These are phyloP conservation scores for Hirtodrosophila confusa DNA, from an alignment of 2,888 invertebrate species.

Conservation along the genomic window DNA sequence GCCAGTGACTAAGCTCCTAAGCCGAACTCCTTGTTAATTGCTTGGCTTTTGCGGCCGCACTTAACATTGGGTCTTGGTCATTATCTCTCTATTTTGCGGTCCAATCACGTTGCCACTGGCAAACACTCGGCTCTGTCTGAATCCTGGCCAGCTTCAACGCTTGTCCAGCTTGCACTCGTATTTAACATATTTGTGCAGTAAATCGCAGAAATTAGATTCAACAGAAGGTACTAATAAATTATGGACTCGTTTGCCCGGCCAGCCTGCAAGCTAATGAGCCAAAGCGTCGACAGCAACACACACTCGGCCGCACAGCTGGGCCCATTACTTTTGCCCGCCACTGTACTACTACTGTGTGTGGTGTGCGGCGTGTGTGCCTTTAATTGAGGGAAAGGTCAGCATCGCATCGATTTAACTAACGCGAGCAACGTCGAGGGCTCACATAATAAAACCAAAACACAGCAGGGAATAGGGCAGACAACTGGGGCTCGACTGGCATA, in stretches of 20 bases:
- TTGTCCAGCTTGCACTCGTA: conserved; percentile 10
- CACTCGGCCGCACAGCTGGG: conserved; percentile 12
- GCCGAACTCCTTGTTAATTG: conserved; percentile 72
- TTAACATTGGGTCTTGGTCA: conserved; percentile 44
- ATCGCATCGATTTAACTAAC: conserved; percentile 69
- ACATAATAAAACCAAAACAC: conserved; percentile 31
- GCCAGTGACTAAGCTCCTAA: conserved; percentile 38
- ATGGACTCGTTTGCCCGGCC: conserved; percentile 31
- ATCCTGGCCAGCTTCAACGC: conserved; percentile 7
- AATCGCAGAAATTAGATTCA: conserved; percentile 66
- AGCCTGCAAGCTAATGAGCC: conserved; percentile 53
- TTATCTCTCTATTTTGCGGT: conserved; percentile 21
- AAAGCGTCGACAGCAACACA: conserved; percentile 42
- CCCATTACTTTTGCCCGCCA: conserved; percentile 52
- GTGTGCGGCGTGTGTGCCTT: conserved; percentile 21
- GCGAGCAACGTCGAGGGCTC: conserved; percentile 32
- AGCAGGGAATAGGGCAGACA: background rate
- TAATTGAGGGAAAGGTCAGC: conserved; percentile 77
- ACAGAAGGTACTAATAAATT: conserved; percentile 58
- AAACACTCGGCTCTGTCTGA: background rate
- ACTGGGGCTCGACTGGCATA: background rate
- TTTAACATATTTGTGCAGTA: conserved; percentile 64
- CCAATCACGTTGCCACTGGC: conserved; percentile 5
- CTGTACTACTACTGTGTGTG: conserved; percentile 33
- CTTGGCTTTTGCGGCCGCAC: conserved; percentile 64